phyloP scores from a whole-genome alignment of 2,797 vertebrate genomes.

The Chelon auratus region DNA sequence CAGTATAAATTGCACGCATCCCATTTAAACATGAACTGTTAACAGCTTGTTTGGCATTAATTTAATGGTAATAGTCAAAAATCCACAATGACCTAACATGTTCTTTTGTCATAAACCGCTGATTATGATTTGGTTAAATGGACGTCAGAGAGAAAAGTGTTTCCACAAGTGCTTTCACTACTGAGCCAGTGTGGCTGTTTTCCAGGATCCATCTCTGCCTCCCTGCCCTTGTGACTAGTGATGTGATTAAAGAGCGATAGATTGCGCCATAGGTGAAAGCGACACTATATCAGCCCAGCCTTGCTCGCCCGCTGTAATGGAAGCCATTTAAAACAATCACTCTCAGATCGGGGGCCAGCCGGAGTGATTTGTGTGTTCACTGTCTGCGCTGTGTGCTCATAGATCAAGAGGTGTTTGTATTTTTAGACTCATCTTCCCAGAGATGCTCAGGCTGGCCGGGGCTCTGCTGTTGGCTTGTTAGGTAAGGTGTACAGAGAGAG shows the following conservation, averaged over 20 bases:
- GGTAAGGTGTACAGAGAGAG: constrained; percentile 48
- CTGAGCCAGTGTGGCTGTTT: constrained; percentile 43
- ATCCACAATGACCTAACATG: too few relatives aligned
- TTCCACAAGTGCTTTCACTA: constrained; percentile 41
- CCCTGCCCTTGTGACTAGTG: constrained; percentile 67
- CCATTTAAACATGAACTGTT: too few relatives aligned
- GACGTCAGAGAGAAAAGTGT: background rate
- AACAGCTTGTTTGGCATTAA: too few relatives aligned
- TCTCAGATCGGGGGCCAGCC: constrained; percentile 62
- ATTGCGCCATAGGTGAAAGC: constrained; percentile 65
- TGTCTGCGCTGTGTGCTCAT: constrained; percentile 50
- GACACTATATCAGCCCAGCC: constrained; percentile 53
- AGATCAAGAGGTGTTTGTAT: constrained; percentile 68
- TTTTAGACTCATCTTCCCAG: constrained; percentile 62
- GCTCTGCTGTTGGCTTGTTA: constrained; percentile 39
- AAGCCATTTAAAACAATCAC: constrained; percentile 74
- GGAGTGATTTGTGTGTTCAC: constrained; percentile 59
- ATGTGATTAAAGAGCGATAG: constrained; percentile 72
- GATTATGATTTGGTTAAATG: constrained; percentile 1
- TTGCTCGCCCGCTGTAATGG: constrained; percentile 48
- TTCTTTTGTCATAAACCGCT: too few relatives aligned
- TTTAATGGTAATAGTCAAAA: too few relatives aligned
- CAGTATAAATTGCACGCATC: too few relatives aligned
- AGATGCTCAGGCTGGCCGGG: constrained; percentile 30
- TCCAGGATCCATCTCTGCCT: constrained; percentile 53